Base-by-base conservation (phyloP, 2,797 vertebrate species). In the Graptemys geographica region DNA sequence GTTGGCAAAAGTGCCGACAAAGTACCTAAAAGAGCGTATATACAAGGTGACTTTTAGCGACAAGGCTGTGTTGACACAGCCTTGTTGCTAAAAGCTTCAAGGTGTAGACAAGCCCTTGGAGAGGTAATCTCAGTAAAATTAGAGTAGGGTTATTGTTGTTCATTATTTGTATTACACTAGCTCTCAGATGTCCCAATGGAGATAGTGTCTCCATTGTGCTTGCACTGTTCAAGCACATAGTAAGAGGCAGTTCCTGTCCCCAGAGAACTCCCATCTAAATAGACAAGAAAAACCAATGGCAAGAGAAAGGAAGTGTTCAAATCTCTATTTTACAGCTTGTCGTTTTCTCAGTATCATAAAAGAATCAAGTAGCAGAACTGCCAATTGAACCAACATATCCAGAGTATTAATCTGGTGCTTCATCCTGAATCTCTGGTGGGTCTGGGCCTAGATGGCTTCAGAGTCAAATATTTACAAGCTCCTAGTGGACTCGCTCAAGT, bases 391-490 rank as follows among this genome's bases (percentile, higher is more conserved):
- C 6, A 86, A 2, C 57, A 90, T 81, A 53, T 89, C 33, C 76
- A 90, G 59, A 84, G 27, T 28, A 2, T 47, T 87, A 5, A 19
- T 80, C 44, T 44, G 76, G n/a, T 15, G 15, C 23, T 88, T 83
- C 52, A 81, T 23, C 44, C 90, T 90, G 86, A 23, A 65, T 81
- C 3, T 86, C 57, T 74, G n/a, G 69, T 87, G 21, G 44, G 79
- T 88, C 87, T 88, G 11, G 5, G 2, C 83, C 28, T 96, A 44
- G 21, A 16, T 89, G 86, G 37, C 25, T 23, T 89, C 47, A 88
- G 55, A 49, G 88, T 79, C 18, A 85, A 53, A 81, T 92, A 93
- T 93, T 88, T 41, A 87, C 15, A 85, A 92, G 55, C 25, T 94
- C 93, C 89, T 88, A 90, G 79, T 78, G 79, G 18, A 57, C 25